Conservation (phyloP, 35 echinoderm and acorn worm genomes). For the Apostichopus japonicus region DNA sequence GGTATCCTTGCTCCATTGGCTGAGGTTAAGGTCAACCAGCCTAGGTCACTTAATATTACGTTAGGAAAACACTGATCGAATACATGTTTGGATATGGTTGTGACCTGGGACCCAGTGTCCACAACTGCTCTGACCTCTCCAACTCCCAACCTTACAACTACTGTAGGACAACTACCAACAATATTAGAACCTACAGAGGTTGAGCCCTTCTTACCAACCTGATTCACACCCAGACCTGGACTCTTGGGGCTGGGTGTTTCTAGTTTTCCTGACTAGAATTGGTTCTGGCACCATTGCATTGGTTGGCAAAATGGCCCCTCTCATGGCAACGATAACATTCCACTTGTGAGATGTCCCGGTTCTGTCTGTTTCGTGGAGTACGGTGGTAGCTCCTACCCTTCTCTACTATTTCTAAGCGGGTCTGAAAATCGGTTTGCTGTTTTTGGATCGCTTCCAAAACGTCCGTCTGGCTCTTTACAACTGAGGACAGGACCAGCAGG, state of each 20-base stretch:
- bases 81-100: not conserved
- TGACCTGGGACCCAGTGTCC: conserved; percentile 49
- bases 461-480: not conserved
- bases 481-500: not conserved
- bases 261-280: not conserved
- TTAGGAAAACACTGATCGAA: not conserved
- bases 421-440: not conserved
- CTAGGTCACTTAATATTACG: not conserved
- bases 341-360: not conserved
- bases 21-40: not conserved
- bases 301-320: not conserved
- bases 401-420: no score
- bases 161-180: conserved; percentile 19
- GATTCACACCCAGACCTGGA: not conserved
- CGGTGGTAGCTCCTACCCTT: no score
- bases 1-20: conserved; percentile 12
- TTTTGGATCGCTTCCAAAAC: not conserved
- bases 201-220: no score
- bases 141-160: not conserved
- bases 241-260: not conserved
- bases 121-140: not conserved
- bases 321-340: not conserved
- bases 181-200: not conserved
- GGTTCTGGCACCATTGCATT: not conserved
- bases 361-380: no score